A percentile compares a stretch with the other conserved stretches of the same genome.
Conservation (phyloP, 2,797 vertebrate species). For the Natrix natrix region DNA sequence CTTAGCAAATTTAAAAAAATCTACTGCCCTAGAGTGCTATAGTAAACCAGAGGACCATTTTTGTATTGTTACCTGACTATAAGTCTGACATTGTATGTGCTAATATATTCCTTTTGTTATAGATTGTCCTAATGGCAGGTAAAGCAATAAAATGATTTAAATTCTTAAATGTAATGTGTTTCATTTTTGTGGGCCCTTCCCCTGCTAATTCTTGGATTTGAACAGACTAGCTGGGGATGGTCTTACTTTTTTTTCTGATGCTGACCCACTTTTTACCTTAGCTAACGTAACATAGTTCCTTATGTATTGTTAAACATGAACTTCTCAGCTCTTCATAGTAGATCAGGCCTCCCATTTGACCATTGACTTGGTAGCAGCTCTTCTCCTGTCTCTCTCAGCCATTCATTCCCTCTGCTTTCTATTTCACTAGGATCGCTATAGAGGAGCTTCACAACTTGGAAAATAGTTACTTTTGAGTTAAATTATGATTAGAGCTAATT, state of each 20-base stretch:
- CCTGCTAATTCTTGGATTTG: conserved; percentile 5
- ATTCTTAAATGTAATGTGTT: conserved; percentile 77
- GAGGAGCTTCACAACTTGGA: not conserved
- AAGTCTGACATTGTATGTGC: conserved; percentile 90
- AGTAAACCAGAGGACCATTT: conserved; percentile 89
- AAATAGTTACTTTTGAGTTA: not conserved
- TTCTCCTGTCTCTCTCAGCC: not conserved
- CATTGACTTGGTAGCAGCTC: not conserved
- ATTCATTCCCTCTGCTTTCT: not conserved
- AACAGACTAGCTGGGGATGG: conserved; percentile 8
- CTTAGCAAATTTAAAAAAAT: conserved; percentile 72
- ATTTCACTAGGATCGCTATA: not conserved
- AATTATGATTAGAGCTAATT: not conserved
- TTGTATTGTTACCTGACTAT: conserved; percentile 86
- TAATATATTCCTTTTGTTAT: conserved; percentile 95
- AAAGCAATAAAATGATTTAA: conserved; percentile 90
- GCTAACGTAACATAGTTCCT: not conserved
- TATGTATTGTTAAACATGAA: not conserved
- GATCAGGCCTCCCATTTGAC: not conserved
- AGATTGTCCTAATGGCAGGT: conserved; percentile 96
- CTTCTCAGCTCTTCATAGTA: not conserved
- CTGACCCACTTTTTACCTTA: not conserved
- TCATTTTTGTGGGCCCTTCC: conserved; percentile 27
- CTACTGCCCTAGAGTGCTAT: conserved; percentile 77
- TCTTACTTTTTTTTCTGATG: not conserved